Evolutionary conservation across 2,797 vertebrate species (phyloP).

Genomic region (Thripadectes ignobilis): DNA sequence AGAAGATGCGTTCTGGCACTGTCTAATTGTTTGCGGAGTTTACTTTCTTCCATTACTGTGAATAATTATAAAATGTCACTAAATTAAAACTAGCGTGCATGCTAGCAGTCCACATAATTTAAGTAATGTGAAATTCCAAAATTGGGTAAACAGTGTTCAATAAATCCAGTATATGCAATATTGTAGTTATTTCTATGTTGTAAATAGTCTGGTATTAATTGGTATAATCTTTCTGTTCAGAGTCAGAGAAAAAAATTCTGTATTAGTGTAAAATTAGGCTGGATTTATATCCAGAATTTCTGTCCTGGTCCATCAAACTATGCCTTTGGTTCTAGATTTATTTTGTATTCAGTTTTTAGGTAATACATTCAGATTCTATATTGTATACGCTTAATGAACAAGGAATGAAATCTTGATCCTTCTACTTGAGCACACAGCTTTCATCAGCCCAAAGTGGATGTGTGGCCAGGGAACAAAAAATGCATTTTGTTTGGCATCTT

Average conservation of each 20-base stretch:
- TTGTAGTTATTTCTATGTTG: not conserved
- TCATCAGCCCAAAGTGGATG: not conserved
- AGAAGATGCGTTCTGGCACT: not conserved
- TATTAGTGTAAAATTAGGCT: not conserved
- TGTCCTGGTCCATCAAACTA: not conserved
- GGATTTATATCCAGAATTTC: not conserved
- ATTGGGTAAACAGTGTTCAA: not conserved
- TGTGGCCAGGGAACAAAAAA: not conserved
- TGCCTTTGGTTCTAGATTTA: not conserved
- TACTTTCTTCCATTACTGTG: not conserved
- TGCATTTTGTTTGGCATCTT: accelerated
- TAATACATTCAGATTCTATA: not conserved
- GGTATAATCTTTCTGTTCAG: not conserved
- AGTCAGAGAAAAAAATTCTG: not conserved
- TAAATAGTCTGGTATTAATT: not conserved
- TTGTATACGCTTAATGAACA: not conserved
- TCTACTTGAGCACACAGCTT: not conserved
- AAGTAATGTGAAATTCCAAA: not conserved
- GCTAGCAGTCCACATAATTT: not conserved
- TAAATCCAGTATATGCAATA: not conserved
- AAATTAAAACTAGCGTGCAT: not conserved
- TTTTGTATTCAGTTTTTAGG: not conserved
- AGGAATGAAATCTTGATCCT: not conserved
- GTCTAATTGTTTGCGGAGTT: not conserved
- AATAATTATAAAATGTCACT: not conserved